Evolutionary conservation across 1,140 invertebrate species (phyloP), one percentile per base, ranked within the genome.

Genomic region (Triops cancriformis): DNA sequence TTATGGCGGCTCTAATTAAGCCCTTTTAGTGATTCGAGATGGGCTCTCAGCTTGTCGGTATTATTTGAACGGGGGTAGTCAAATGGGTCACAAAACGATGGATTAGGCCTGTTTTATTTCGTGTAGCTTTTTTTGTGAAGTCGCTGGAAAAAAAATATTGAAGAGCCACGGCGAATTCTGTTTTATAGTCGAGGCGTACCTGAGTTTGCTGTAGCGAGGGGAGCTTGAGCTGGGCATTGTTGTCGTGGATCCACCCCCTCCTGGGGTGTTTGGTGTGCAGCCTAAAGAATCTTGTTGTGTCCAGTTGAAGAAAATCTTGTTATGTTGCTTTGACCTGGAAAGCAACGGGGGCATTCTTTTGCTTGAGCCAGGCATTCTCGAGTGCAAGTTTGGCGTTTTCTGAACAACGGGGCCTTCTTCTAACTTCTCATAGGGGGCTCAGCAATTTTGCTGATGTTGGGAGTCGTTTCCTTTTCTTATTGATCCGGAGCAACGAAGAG

Each of bases 361-460:
- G 14, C 51, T 64, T 0, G 51, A 18, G 18, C 18, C 5, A 23
- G 51, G 18, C 14, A n/a, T 14, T 64, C 18, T 64, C 51, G 18
- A 64, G 51, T 64, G 51, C 51, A 64, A 64, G 51, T 64, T 64
- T 64, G 51, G 18, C 51, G 51, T 64, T 64, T 64, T 23, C n/a
- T 23, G 51, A 64, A 64, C 51, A 64, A 64, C 31, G 51, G 51
- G 51, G 14, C 14, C 45, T 64, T 64, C 51, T 64, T 64, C 11
- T 64, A 23, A 64, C 51, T 23, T 64, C 14, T 64, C 51, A 14
- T 23, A 64, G 51, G 51, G 51, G 51, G 23, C 10, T 64, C 9
- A 23, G 6, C 14, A 23, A 64, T 64, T 64, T 18, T 23, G 51
- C 51, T 64, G 51, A 64, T 64, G 51, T 23, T 23, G 10, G 18